phyloP scores from a whole-genome alignment of 2,113 vertebrate genomes.

The Petrocephalus microphthalmus region DNA sequence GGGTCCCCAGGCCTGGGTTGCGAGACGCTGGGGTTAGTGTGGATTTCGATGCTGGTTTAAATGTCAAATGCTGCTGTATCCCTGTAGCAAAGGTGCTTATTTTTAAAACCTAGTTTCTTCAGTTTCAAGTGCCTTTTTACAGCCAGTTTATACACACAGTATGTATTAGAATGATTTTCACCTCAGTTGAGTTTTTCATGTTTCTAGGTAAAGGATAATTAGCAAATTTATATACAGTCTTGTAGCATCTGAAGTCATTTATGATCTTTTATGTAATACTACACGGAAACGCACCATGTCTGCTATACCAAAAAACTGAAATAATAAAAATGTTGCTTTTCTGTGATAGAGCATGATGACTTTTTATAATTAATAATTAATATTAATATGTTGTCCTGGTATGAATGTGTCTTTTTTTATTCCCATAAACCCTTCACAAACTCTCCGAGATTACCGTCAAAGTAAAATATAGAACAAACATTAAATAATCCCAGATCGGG shows the following conservation, averaged over 20 bases:
- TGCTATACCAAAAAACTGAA: neutral
- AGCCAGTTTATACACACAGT: neutral
- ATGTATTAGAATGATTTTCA: neutral
- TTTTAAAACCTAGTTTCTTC: neutral
- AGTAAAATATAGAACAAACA: no score
- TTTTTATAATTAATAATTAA: neutral
- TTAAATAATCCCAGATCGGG: no score
- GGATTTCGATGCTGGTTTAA: neutral
- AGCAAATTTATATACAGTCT: neutral
- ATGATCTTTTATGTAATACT: neutral
- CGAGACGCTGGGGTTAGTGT: neutral
- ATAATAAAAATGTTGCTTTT: neutral
- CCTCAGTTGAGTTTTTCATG: neutral
- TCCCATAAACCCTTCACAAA: neutral
- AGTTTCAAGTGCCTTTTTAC: slow-evolving; percentile 11
- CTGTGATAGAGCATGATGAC: neutral
- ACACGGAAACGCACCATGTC: neutral
- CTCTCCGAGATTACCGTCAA: neutral
- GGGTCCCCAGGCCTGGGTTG: neutral
- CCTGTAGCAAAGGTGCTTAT: neutral
- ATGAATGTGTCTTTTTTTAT: neutral
- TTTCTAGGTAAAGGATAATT: neutral
- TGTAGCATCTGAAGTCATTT: neutral
- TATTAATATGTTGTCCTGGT: no score
- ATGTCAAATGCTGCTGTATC: neutral